phyloP scores from a whole-genome alignment of 2,113 vertebrate species.

The Pyxicephalus adspersus region DNA sequence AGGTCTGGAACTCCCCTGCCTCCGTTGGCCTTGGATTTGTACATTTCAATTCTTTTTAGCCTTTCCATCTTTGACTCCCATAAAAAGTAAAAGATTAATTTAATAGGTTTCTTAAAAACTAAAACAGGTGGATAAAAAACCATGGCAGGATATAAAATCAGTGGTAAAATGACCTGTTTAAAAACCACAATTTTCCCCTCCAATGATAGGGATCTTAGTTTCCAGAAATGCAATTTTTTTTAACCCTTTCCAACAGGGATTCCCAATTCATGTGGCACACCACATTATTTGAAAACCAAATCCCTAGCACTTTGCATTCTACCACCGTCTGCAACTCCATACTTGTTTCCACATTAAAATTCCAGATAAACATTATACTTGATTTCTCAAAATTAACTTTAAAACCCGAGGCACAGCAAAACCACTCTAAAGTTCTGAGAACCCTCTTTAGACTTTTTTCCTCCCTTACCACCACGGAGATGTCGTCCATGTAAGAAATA shows the following conservation, averaged over 20 bases:
- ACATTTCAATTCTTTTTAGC: not conserved
- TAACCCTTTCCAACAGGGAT: too few relatives aligned
- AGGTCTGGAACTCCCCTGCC: not conserved
- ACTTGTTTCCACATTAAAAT: not conserved
- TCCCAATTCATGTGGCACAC: not conserved
- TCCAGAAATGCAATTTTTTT: not conserved
- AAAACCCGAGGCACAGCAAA: not conserved
- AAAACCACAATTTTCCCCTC: not conserved
- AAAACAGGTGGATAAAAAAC: not conserved
- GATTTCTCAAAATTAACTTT: not conserved
- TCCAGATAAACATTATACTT: not conserved
- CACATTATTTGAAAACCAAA: not conserved
- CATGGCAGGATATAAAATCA: not conserved
- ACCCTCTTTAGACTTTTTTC: not conserved
- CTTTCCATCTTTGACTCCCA: constrained; percentile 10
- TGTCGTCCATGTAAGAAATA: not conserved
- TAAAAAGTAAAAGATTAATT: not conserved
- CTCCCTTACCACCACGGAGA: not conserved
- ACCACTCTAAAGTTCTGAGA: not conserved
- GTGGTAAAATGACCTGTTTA: not conserved
- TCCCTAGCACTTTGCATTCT: not conserved
- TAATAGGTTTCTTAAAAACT: not conserved
- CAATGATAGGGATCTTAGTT: not conserved
- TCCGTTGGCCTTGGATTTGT: not conserved
- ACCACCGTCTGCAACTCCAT: not conserved